phyloP scores from a whole-genome alignment of 1,140 invertebrate genomes.

The Drosophila tsacasi region DNA sequence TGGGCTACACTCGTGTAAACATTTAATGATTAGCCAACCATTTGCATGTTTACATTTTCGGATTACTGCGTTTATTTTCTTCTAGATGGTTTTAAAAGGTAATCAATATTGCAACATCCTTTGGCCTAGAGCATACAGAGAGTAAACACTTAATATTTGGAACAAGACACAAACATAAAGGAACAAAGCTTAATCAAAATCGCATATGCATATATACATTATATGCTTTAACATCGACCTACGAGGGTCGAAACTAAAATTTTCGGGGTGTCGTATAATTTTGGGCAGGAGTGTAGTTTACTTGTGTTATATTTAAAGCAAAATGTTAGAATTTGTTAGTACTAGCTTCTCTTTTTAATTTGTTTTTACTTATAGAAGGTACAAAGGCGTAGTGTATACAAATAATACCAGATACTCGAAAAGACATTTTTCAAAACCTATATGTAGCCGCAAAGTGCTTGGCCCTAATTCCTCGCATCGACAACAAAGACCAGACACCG shows the following conservation, averaged over 20 bases:
- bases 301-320: background rate
- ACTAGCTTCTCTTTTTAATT: background rate
- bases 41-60: background rate
- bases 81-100: background rate
- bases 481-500: background rate
- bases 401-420: background rate
- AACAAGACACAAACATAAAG: background rate
- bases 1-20: too few species aligned
- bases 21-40: background rate
- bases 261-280: too few species aligned
- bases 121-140: background rate
- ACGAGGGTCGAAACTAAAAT: too few species aligned
- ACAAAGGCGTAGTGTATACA: background rate
- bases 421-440: background rate
- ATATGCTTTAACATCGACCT: too few species aligned
- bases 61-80: background rate
- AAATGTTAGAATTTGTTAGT: background rate
- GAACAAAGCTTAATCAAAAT: background rate
- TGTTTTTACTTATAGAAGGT: background rate
- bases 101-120: too few species aligned
- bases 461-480: background rate
- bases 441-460: constrained; percentile 6
- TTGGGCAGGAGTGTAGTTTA: too few species aligned
- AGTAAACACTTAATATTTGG: background rate
- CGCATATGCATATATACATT: too few species aligned